phyloP scores from a whole-genome alignment of 2,888 invertebrate species.

The Zaprionus lineosus region DNA sequence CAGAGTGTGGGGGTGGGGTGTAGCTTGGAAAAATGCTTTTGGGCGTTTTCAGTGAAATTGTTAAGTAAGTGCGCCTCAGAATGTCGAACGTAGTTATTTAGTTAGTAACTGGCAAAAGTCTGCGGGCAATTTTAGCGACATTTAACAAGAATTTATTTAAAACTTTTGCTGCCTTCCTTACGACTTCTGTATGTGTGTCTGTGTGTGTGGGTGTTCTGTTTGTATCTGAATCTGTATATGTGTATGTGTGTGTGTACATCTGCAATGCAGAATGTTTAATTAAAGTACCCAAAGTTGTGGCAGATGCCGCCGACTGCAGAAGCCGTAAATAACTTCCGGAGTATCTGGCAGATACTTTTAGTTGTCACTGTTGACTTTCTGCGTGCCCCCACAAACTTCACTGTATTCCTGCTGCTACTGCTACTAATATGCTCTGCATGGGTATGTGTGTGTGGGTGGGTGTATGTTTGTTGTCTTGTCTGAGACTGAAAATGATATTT shows the following conservation, averaged over 20 bases:
- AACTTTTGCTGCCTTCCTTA: conserved; percentile 30
- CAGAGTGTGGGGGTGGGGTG: conserved; percentile 18
- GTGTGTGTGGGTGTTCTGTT: background rate
- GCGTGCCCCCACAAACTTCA: no score
- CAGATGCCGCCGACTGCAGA: conserved; percentile 55
- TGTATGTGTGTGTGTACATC: conserved; percentile 28
- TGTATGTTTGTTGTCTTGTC: conserved; percentile 37
- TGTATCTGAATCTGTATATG: background rate
- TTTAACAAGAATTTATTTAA: conserved; percentile 67
- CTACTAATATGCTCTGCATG: conserved; percentile 13
- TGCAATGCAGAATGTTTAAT: conserved; percentile 64
- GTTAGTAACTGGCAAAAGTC: conserved; percentile 35
- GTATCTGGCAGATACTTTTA: conserved; percentile 32
- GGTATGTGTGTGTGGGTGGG: conserved; percentile 5
- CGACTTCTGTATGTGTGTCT: background rate
- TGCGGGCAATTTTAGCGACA: conserved; percentile 62
- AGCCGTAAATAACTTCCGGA: conserved; percentile 65
- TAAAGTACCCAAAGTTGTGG: conserved; percentile 67
- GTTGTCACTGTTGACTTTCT: conserved; percentile 41
- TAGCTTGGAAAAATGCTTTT: conserved; percentile 42
- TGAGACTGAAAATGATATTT: conserved; percentile 68
- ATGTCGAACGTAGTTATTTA: conserved; percentile 50
- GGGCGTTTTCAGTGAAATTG: conserved; percentile 53
- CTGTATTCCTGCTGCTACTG: no score
- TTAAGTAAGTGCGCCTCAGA: conserved; percentile 54